Percentiles rank a stretch among this genome's conserved stretches.
Evolutionary conservation across 1,140 invertebrate genomes (phyloP).

Genomic region (Diprion similis): DNA sequence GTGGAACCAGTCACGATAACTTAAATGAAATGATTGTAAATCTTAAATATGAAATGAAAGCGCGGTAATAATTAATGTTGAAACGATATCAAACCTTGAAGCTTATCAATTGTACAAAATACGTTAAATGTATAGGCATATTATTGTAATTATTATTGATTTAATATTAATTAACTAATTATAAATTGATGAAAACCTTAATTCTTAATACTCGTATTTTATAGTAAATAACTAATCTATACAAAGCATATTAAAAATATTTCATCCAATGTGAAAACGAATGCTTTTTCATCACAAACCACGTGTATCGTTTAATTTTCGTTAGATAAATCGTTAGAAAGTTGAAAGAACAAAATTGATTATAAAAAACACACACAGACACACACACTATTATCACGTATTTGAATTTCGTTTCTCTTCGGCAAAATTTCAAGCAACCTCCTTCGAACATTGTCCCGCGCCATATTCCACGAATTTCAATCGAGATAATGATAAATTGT

Average conservation of each 20-base stretch:
- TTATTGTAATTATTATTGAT: constrained; percentile 45
- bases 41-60: constrained; percentile 10
- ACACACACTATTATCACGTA: not conserved
- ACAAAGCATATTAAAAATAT: constrained; percentile 1
- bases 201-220: constrained; percentile 43
- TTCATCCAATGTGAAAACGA: constrained; percentile 15
- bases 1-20: too few species aligned
- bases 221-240: constrained; percentile 29
- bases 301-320: not conserved
- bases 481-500: not conserved
- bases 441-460: not conserved
- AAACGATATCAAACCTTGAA: constrained; percentile 41
- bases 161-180: constrained; percentile 32
- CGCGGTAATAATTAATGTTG: constrained; percentile 28
- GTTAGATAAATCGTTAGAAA: not conserved
- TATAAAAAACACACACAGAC: too few species aligned
- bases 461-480: not conserved
- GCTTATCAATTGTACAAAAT: constrained; percentile 53
- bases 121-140: constrained; percentile 45
- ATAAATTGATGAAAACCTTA: constrained; percentile 23
- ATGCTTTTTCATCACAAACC: not conserved
- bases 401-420: not conserved
- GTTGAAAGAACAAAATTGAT: not conserved
- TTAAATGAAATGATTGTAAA: too few species aligned
- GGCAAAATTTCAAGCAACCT: not conserved